A percentile compares a stretch with the other conserved stretches of the same genome.
phyloP scores from a whole-genome alignment of 2,888 invertebrate genomes.

The Monopis laevigella region DNA sequence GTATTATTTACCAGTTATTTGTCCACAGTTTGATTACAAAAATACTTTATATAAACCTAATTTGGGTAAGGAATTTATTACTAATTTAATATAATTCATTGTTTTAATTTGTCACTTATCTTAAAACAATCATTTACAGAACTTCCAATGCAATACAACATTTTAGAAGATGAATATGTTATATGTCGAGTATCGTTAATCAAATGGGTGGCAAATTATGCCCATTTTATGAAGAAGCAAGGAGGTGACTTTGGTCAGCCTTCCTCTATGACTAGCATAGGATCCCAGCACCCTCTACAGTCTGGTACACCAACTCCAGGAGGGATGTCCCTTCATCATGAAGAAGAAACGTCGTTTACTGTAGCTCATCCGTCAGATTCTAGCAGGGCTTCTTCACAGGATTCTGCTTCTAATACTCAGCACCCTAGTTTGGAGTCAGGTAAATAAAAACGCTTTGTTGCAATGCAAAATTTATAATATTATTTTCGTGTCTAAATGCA shows the following conservation, averaged over 20 bases:
- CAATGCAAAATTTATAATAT: not conserved
- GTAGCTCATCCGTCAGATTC: conserved; percentile 58
- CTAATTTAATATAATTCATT: not conserved
- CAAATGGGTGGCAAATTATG: conserved; percentile 89
- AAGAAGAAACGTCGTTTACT: conserved; percentile 58
- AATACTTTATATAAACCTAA: conserved; percentile 86
- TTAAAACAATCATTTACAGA: conserved; percentile 63
- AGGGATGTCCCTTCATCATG: conserved; percentile 48
- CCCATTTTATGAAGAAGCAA: conserved; percentile 77
- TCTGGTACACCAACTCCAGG: conserved; percentile 48
- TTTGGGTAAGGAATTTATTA: conserved; percentile 74
- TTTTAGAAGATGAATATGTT: conserved; percentile 73
- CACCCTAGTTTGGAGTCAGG: conserved; percentile 72
- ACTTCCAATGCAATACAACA: conserved; percentile 78
- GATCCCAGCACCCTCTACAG: conserved; percentile 43
- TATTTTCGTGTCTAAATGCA: no score
- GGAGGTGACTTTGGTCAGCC: conserved; percentile 58
- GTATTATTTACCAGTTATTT: conserved; percentile 89
- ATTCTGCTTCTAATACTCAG: conserved; percentile 59
- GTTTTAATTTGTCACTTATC: conserved; percentile 12
- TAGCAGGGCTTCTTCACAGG: conserved; percentile 59
- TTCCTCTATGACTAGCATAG: conserved; percentile 54
- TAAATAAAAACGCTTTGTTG: conserved; percentile 27
- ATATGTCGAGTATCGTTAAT: conserved; percentile 85
- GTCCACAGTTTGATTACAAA: conserved; percentile 83